Base-by-base conservation (phyloP, 1,140 invertebrate genomes). In the Pemphigus obesinymphae region DNA sequence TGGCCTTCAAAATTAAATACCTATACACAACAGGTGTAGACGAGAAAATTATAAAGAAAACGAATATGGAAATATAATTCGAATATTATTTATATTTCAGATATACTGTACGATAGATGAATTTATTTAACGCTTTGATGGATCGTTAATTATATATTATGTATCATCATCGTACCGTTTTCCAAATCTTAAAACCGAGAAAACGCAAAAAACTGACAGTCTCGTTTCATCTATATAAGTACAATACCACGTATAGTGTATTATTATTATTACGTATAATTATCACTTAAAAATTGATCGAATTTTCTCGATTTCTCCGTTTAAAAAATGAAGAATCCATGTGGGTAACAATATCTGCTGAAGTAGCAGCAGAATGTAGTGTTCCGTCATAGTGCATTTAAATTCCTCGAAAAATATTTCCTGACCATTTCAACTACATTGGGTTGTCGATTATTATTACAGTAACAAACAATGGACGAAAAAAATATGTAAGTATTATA, bases 281-380 rank as follows among this genome's bases (percentile, higher is more conserved):
- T 68, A 40, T 23, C 34, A 11, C 20, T 55, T 53, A n/a, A 53
- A 53, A 53, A 58, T 37, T 23, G 73, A 37, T 37, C 26, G 29
- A 37, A 7, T 50, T 76, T 75, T 76, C 50, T 53, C 31, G 73
- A 76, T 76, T 55, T 76, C 48, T 76, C 73, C 73, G 48, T 58
- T 76, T 55, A 29, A 11, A 73, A n/a, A 3, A 50, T 17, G 43
- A 73, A 29, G 43, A 73, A 43, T 10, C n/a, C n/a, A n/a, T n/a
- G n/a, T n/a, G n/a, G n/a, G 7, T 23, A 37, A 73, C 43, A 2
- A 55, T 4, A 29, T 13, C 58, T 31, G 2, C 55, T 13, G 58
- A 26, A n/a, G 13, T 61, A 61, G 29, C 58, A 61, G 17, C 23
- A 45, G 8, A 75, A 34, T 53, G 8, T 15, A 3, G 4, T 15